Evolutionary conservation across 2,888 invertebrate genomes (phyloP).

Genomic region (Pseudanteris insignis): DNA sequence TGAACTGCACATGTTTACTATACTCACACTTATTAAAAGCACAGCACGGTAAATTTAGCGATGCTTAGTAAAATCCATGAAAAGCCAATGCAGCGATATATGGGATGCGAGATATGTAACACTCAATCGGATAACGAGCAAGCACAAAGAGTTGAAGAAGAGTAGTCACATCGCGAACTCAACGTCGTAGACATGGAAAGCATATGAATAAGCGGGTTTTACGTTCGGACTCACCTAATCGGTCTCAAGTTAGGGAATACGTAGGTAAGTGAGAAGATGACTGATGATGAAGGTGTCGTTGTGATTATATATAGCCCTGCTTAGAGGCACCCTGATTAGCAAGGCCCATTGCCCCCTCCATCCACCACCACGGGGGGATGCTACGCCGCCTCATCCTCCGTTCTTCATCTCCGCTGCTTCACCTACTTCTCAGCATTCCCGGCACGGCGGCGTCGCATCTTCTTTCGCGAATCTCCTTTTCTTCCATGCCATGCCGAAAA

Average conservation of each 20-base stretch:
- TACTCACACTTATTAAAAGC: too few species aligned
- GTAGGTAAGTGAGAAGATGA: conserved; percentile 61
- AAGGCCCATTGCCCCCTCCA: conserved; percentile 45
- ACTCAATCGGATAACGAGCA: conserved; percentile 2
- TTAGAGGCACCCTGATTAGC: conserved; percentile 52
- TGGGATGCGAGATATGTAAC: neutral
- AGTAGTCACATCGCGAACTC: conserved; percentile 19
- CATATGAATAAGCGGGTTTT: conserved; percentile 1
- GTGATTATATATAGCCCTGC: conserved; percentile 62
- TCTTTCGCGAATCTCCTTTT: too few species aligned
- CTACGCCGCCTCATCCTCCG: conserved; percentile 45
- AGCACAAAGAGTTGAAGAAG: conserved; percentile 9
- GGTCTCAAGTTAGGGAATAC: conserved; percentile 54
- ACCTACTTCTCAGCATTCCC: too few species aligned
- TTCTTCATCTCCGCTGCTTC: too few species aligned
- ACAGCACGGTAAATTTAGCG: too few species aligned
- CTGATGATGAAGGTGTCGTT: conserved; percentile 60
- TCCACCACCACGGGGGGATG: conserved; percentile 47
- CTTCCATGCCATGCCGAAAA: too few species aligned
- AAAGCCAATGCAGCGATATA: conserved; percentile 5
- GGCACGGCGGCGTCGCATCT: too few species aligned
- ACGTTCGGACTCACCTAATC: conserved; percentile 56
- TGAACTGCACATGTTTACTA: too few species aligned
- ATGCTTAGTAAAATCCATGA: conserved; percentile 8
- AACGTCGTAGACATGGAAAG: too few species aligned